Conservation (phyloP, 2,797 vertebrate genomes). For the Arvicola amphibius region DNA sequence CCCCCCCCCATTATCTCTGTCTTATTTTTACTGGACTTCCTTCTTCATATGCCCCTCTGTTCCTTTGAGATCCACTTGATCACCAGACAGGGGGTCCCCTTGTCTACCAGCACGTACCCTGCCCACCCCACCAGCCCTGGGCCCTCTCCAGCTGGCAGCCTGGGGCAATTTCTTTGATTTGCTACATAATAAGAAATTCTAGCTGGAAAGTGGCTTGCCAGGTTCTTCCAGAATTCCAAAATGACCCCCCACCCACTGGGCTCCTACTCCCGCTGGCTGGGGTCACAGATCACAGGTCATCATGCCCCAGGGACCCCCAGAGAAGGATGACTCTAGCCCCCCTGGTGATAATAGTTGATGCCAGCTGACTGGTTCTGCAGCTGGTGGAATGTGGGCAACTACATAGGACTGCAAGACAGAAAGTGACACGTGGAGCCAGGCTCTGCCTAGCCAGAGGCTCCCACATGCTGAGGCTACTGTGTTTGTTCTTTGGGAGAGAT, state of each 20-base stretch:
- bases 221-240: constrained; percentile 77
- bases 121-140: constrained; percentile 1
- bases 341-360: constrained; percentile 61
- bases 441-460: neutral
- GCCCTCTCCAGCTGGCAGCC: constrained; percentile 61
- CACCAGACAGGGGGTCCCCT: neutral
- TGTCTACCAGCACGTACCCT: neutral
- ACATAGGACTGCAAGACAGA: neutral
- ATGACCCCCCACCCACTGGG: constrained; percentile 64
- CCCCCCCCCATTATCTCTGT: neutral
- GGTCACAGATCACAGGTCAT: constrained; percentile 81
- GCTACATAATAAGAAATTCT: constrained; percentile 67
- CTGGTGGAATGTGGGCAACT: neutral
- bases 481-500: neutral
- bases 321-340: constrained; percentile 55
- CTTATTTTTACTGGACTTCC: neutral
- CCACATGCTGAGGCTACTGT: neutral
- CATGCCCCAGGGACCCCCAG: constrained; percentile 65
- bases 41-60: neutral
- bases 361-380: constrained; percentile 30
- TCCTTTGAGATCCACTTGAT: neutral
- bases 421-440: rapidly evolving
- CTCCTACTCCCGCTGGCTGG: constrained; percentile 72
- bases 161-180: constrained; percentile 69
- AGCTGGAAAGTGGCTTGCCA: constrained; percentile 71